Percentiles rank a stretch among this genome's conserved stretches.
These are phyloP conservation scores for Drosophila pseudotalamancana DNA, from an alignment of 2,888 invertebrate genomes.

Conservation along the genomic window DNA sequence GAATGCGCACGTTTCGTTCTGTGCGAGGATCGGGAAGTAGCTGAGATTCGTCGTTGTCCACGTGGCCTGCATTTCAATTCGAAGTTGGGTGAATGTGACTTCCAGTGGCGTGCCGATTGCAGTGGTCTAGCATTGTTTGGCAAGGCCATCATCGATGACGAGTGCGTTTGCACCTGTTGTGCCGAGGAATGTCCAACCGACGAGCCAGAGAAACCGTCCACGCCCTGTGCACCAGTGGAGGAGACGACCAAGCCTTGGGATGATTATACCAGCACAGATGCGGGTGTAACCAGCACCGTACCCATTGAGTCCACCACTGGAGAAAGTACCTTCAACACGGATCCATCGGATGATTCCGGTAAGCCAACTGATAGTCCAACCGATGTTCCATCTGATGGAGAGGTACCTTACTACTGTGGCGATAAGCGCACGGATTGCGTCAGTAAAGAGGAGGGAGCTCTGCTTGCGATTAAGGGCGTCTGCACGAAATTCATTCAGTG, in stretches of 20 bases:
- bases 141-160: slow-evolving; percentile 10
- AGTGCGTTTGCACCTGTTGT: slow-evolving; percentile 57
- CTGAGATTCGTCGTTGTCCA: slow-evolving; percentile 59
- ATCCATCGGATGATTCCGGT: background rate
- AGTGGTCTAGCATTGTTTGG: slow-evolving; percentile 31
- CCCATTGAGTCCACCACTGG: slow-evolving; percentile 12
- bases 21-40: slow-evolving; percentile 55
- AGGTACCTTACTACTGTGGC: slow-evolving; percentile 37
- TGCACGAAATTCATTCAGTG: slow-evolving; percentile 69
- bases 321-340: slow-evolving; percentile 9
- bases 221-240: slow-evolving; percentile 17
- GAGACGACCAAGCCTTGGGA: slow-evolving; percentile 6
- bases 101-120: slow-evolving; percentile 65
- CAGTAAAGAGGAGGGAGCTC: slow-evolving; percentile 7
- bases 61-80: slow-evolving; percentile 66
- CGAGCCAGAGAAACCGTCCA: background rate
- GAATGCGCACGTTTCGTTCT: slow-evolving; percentile 70
- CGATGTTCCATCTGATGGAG: background rate
- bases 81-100: slow-evolving; percentile 66
- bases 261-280: background rate
- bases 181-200: slow-evolving; percentile 42
- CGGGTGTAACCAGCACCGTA: background rate
- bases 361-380: slow-evolving; percentile 2
- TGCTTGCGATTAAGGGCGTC: slow-evolving; percentile 37
- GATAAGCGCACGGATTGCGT: slow-evolving; percentile 39